Base-by-base conservation (phyloP, 1,140 invertebrate genomes). In the Anthonomus grandis region DNA sequence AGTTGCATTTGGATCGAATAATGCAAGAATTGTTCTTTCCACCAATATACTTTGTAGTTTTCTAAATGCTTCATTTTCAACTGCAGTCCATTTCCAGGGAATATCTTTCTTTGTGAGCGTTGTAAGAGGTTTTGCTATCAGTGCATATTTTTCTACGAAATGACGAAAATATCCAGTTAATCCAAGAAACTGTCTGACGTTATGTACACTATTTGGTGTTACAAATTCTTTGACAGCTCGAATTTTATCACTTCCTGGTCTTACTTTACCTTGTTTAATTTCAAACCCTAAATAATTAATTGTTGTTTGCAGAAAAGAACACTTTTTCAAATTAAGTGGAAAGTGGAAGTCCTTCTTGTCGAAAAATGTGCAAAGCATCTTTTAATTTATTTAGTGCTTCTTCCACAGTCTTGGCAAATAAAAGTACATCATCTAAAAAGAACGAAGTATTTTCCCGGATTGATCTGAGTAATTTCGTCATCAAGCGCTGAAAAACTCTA, bases 401-500 rank as follows among this genome's bases (percentile, higher is more conserved):
- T 0, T 63, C 42, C 50, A 65, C 61, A 24, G 57, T 56, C 12
- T 17, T 44, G 1, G 59, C 57, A 38, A 59, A 52, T 13, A 69
- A 31, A 23, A 63, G 53, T 4, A 63, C 57, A 39, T 64, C 54
- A 51, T 67, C 65, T 13, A 70, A 31, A 50, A 48, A 58, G 9
- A 61, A n/a, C 21, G 49, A 23, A 5, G 50, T 19, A 18, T 42
- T 44, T 18, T 36, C 21, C 15, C 24, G 12, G 8, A 73, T 34
- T 6, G 72, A 55, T n/a, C 18, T 27, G 25, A 75, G 60, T 19
- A 76, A 57, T 5, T 54, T 57, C 23, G 70, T 70, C 13, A 79
- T 74, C 5, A 74, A 62, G 27, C 67, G 51, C 53, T 76, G 70
- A 51, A 79, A 79, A 3, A 70, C 67, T n/a, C 69, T 55, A 0